Percentiles rank a stretch among this genome's conserved stretches.
These are phyloP conservation scores for Scortum barcoo DNA, from an alignment of 2,113 vertebrate species.

Conservation along the genomic window DNA sequence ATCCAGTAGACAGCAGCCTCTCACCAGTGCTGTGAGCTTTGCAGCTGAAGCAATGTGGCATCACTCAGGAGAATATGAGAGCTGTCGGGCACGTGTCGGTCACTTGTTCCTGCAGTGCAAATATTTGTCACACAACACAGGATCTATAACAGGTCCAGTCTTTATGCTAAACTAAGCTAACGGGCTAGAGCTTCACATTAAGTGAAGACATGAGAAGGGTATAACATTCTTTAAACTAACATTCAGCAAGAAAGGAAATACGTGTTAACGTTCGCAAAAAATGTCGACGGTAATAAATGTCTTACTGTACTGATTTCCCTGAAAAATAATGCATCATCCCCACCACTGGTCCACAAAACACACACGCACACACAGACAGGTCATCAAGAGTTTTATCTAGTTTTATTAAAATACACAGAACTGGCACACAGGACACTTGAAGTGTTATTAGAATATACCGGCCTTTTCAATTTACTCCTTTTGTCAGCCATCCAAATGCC, in stretches of 20 bases:
- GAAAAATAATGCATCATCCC: background rate
- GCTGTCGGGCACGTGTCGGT: background rate
- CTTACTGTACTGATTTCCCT: no score
- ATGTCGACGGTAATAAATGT: background rate
- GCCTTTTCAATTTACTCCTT: conserved; percentile 10
- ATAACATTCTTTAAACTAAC: background rate
- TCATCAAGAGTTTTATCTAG: background rate
- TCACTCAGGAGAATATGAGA: background rate
- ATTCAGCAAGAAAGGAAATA: background rate
- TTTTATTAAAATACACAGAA: background rate
- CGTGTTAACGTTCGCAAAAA: background rate
- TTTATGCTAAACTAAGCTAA: background rate
- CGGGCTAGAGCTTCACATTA: background rate
- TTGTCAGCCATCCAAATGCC: conserved; percentile 1
- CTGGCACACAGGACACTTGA: background rate
- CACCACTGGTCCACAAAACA: background rate
- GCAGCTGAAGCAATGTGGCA: background rate
- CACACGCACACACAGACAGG: background rate
- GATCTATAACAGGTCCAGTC: background rate
- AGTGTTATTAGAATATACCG: background rate
- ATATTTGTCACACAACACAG: no score
- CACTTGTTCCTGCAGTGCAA: no score
- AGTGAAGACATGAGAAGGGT: background rate
- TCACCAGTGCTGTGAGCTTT: background rate
- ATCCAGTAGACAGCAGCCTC: background rate